Base-by-base conservation (phyloP, 2,888 invertebrate genomes). In the Lomographa bimaculata region DNA sequence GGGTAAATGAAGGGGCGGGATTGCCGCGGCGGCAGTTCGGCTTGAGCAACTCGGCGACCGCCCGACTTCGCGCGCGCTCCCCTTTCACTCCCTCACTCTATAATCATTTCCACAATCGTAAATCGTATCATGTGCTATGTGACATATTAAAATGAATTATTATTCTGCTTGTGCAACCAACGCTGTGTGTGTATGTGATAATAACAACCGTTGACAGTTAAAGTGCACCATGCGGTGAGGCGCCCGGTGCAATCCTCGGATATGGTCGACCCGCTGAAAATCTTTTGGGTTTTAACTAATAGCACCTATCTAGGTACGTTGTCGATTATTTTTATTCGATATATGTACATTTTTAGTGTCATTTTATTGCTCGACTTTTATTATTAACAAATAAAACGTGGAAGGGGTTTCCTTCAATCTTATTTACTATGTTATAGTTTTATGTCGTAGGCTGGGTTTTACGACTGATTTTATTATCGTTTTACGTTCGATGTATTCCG, bases 261-360 rank as follows among this genome's bases (percentile, higher is more conserved):
- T 91, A 94, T 94, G 94, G 94, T 94, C 82, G 94, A 94, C 91
- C 94, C 94, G 76, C 91, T 94, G 78, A 94, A 94, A 90, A 92
- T 94, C 80, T 93, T 94, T 84, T 94, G 94, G 94, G 94, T 94
- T 89, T 91, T 94, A 74, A 94, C 94, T 89, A 94, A 94, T 91
- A 94, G 94, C 91, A 94, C 94, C 71, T 94, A 94, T 76, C 82
- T 94, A 79, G 94, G 94, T 95, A 91, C 71, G 76, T 61, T 16
- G n/a, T 8, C 18, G 28, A 42, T 8, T 11, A 1, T 14, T 25
- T 8, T 8, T 6, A 1, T 17, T 8, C 9, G 1, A 21, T 9
- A 21, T 23, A 33, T 7, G 12, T n/a, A 7, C 21, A 1, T 7
- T 1, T 38, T 29, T 36, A 41, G 21, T 42, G 32, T 17, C 11